A percentile compares a stretch with the other conserved stretches of the same genome.
These are phyloP conservation scores for Callospermophilus lateralis DNA, from an alignment of 2,113 vertebrate genomes.

Conservation along the genomic window DNA sequence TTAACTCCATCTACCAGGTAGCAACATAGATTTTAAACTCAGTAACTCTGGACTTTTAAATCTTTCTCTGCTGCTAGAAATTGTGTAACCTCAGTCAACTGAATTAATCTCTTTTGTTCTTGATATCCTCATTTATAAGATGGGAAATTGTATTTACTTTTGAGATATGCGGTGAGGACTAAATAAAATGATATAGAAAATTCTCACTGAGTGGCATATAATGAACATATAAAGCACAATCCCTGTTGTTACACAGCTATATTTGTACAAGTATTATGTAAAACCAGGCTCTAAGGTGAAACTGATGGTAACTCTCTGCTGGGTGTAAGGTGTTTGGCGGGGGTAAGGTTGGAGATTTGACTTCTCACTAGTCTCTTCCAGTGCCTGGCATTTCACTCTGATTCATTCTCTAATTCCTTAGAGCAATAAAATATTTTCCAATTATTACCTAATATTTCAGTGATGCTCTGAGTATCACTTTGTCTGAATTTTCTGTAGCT, in stretches of 20 bases:
- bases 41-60: not conserved
- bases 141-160: not conserved
- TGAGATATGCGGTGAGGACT: not conserved
- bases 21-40: not conserved
- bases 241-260: not conserved
- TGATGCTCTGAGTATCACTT: not conserved
- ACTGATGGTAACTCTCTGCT: not conserved
- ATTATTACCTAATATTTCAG: not conserved
- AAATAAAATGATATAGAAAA: not conserved
- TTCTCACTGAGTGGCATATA: not conserved
- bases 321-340: not conserved
- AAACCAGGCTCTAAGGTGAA: not conserved
- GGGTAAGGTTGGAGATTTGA: not conserved
- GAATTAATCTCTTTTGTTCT: not conserved
- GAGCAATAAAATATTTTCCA: not conserved
- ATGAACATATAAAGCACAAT: not conserved
- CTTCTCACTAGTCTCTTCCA: not conserved
- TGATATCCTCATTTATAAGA: not conserved
- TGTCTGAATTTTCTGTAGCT: not conserved
- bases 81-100: not conserved
- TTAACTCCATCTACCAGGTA: not conserved
- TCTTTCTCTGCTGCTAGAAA: not conserved
- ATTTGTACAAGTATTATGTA: not conserved
- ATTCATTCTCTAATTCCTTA: not conserved
- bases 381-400: not conserved